Base-by-base conservation (phyloP, 2,113 vertebrate genomes). In the Castor canadensis region DNA sequence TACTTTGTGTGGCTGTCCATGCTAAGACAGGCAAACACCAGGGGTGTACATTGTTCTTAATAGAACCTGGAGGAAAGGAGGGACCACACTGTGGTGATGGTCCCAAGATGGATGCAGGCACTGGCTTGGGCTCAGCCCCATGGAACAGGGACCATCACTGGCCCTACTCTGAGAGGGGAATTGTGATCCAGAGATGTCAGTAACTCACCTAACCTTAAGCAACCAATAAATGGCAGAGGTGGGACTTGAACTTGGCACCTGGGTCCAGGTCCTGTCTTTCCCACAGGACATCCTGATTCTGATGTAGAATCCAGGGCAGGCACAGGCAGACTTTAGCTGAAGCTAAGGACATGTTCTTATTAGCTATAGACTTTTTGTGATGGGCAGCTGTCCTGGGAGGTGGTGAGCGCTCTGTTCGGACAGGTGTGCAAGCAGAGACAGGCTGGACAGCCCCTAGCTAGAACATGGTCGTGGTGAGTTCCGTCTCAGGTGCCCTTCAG, bases 391-490 rank as follows among this genome's bases (percentile, higher is more conserved):
- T 10, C 43, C 35, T 3, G 1, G 3, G 12, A 47, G 26, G 45
- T 11, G 38, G 69, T 12, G 83, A 77, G 40, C 5, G 17, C 52
- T 43, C 60, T 5, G 40, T 71, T 4, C 0, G 1, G 3, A n/a
- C 43, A 43, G 10, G 60, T 1, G 1, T 40, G 26, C 24, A 28
- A 75, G n/a, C 30, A 1, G 1, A 28, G 45, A 5, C 12, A 22
- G 69, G 47, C 54, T 1, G 0, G 58, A 16, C 35, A 16, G 3
- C 75, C 47, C 24, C 47, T 4, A 0, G 6, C 28, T 11, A 47
- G 49, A 16, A 3, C 12, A 0, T 5, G 3, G 4, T 3, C 5
- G 19, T 2, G 5, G 28, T 0, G 17, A 17, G 30, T 52, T 11
- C 16, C 1, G 16, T 8, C 35, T 40, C 24, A 32, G 66, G 0